Base-by-base conservation (phyloP, 2,797 vertebrate genomes). In the Margarornis squamiger region DNA sequence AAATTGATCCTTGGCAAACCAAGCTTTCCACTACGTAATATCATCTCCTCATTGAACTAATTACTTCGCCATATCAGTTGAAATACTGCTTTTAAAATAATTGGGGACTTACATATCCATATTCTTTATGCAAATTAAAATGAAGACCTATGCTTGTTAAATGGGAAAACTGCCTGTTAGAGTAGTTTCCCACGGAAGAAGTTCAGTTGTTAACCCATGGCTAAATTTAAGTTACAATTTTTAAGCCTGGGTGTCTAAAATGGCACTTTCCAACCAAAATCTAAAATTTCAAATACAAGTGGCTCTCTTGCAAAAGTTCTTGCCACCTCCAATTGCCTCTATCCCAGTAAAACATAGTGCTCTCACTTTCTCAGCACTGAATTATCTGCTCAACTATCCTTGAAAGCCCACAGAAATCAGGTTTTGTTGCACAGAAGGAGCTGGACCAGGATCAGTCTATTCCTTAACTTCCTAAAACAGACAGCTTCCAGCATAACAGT, bases 1-100 rank as follows among this genome's bases (percentile, higher is more conserved):
- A 95, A 94, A 95, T 96, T 95, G 96, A 96, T 97, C 91, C 58
- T 90, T 98, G 98, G 97, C 97, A 97, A 95, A 95, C 41, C 39
- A 92, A 90, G 78, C 68, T 95, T 95, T 92, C 81, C 93, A 96
- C 92, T 86, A 85, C 6, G 55, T 90, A 97, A 95, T 89, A 58
- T 86, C n/a, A 95, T 93, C 93, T 93, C 85, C 88, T 86, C 62
- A 91, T 87, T 79, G 57, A 95, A 90, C 83, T 95, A 97, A 98
- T 97, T 97, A 92, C 96, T 96, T 96, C 41, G 57, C 71, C 90
- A 36, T 92, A 87, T 93, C 89, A 92, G 75, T 68, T 93, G 88
- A 92, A 95, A 92, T 89, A 86, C 48, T 95, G 96, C 96, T 97
- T 96, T 98, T 98, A 98, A 94, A 82, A 78, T 97, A 97, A 98